Evolutionary conservation across 1,140 invertebrate genomes (phyloP).

Genomic region (Drosophila takahashii): DNA sequence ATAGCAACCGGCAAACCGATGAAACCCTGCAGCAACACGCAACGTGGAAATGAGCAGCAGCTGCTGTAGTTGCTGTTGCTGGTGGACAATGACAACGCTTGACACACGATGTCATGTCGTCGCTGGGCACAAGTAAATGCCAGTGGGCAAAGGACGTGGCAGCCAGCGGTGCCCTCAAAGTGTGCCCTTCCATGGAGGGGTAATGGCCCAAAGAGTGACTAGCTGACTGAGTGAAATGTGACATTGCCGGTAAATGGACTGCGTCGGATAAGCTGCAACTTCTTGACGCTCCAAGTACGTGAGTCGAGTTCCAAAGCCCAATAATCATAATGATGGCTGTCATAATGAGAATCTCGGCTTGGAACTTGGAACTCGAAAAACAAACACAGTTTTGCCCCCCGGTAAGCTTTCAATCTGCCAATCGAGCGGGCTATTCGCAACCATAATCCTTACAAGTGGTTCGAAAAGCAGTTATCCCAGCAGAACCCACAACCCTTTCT

Average conservation of each 20-base stretch:
- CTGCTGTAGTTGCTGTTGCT: constrained; percentile 26
- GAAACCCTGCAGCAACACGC: constrained; percentile 39
- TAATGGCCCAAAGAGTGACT: constrained; percentile 38
- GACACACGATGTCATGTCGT: constrained; percentile 59
- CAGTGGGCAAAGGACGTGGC: constrained; percentile 18
- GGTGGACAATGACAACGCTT: constrained; percentile 56
- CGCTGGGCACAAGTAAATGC: constrained; percentile 52
- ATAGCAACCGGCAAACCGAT: constrained; percentile 10
- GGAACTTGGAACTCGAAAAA: neutral
- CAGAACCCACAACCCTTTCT: constrained; percentile 15
- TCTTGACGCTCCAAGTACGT: constrained; percentile 14
- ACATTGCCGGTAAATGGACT: constrained; percentile 43
- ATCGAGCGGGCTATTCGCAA: neutral
- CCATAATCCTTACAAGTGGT: constrained; percentile 11
- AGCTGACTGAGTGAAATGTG: constrained; percentile 33
- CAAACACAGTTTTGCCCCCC: constrained; percentile 4
- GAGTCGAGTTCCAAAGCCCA: constrained; percentile 16
- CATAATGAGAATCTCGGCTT: constrained; percentile 25
- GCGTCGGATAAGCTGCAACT: constrained; percentile 36
- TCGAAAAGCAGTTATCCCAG: constrained; percentile 23
- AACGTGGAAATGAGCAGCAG: constrained; percentile 64
- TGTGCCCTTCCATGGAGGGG: constrained; percentile 40
- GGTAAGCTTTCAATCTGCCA: constrained; percentile 16
- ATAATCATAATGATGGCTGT: constrained; percentile 35
- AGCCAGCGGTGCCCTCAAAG: constrained; percentile 42